Evolutionary conservation across 2,888 invertebrate genomes (phyloP), one percentile per base, ranked within the genome.

Genomic region (Podabrus alpinus): DNA sequence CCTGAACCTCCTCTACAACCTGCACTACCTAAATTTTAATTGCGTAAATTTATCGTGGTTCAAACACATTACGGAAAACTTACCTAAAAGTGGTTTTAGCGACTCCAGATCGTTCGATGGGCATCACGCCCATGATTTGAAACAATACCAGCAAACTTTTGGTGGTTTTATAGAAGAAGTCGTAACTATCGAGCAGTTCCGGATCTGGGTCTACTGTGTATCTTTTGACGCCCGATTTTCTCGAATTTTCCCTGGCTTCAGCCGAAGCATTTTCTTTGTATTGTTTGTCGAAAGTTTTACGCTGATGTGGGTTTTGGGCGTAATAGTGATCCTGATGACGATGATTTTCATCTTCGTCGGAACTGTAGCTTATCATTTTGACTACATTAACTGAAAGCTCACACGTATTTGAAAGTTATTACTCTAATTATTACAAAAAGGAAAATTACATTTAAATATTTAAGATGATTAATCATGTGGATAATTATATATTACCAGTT

Each of bases 91-190:
- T 85, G 2, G 87, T 87, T 69, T 83, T 86, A 88, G 91, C 87
- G 81, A 88, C 89, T 2, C 91, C 89, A 66, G 91, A 91, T 62
- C 93, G 88, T 88, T 92, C 92, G 61, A 94, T 92, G 0, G 93
- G 93, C 93, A 93, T 93, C 0, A 93, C 89, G 3, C 93, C 93
- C 93, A 92, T 93, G 61, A 93, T 92, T 85, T 94, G 93, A 81
- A 94, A 94, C 4, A 94, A 86, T 0, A 92, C 92, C 77, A 94
- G 84, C 62, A 94, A 85, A 81, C 93, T 93, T 84, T 92, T 93
- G 0, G 93, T 94, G 0, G 90, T 93, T 15, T 91, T 86, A 82
- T 93, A 93, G 82, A 93, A 94, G 72, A 91, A 92, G 83, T 93
- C 93, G 74, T 92, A 92, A 74, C 91, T 87, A 77, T 93, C 92